A percentile compares a stretch with the other conserved stretches of the same genome.
Evolutionary conservation across 2,888 invertebrate species (phyloP).

Genomic region (Trachelus iudaicus): DNA sequence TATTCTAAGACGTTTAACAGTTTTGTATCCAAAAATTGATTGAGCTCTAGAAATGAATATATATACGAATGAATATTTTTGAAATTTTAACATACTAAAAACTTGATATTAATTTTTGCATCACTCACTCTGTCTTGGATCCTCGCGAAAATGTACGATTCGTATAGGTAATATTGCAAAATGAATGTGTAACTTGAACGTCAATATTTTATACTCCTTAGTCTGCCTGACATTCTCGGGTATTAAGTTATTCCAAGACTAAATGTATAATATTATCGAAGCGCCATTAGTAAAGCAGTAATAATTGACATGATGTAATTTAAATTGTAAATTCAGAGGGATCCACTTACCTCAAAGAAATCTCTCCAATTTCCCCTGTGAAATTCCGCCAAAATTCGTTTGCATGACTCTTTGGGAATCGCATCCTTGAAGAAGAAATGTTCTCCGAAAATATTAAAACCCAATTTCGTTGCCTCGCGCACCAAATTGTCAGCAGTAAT

Average conservation of each 20-base stretch:
- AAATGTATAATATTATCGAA: constrained; percentile 18
- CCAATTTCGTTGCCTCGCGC: constrained; percentile 34
- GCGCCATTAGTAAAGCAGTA: background rate
- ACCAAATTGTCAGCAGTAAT: constrained; percentile 42
- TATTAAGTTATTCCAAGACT: constrained; percentile 54
- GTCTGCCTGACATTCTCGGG: constrained; percentile 41
- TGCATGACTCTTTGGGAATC: constrained; percentile 25
- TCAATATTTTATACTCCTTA: constrained; percentile 53
- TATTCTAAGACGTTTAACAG: background rate
- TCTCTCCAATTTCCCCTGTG: constrained; percentile 39
- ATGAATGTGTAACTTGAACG: constrained; percentile 57
- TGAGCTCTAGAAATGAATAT: background rate
- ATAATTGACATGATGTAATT: background rate
- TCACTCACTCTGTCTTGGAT: background rate
- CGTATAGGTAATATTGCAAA: constrained; percentile 55
- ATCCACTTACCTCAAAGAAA: constrained; percentile 47
- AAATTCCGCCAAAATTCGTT: constrained; percentile 35
- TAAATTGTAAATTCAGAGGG: background rate
- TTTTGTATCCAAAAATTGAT: background rate
- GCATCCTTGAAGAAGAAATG: constrained; percentile 19
- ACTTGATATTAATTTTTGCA: background rate
- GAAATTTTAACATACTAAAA: background rate
- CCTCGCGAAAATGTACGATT: constrained; percentile 17
- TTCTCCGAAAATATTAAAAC: constrained; percentile 24
- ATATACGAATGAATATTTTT: background rate